Evolutionary conservation across 1,140 invertebrate genomes (phyloP).

Genomic region (Cherax quadricarinatus): DNA sequence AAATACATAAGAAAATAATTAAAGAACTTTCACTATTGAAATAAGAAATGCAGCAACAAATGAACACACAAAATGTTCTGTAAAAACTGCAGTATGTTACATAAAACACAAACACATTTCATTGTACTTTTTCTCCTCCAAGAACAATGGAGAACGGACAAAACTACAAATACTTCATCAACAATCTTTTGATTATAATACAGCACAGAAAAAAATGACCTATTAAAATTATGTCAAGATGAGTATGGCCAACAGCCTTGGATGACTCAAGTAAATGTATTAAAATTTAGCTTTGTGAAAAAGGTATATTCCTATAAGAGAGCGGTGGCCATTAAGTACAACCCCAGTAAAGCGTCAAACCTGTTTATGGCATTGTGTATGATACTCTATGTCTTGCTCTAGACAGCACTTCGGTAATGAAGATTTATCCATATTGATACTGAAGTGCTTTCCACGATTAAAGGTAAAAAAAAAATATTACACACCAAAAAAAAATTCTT

Average conservation of each 20-base stretch:
- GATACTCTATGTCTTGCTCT: not conserved
- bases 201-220: slow-evolving; percentile 38
- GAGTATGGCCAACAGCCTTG: not conserved
- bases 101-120: slow-evolving; percentile 52
- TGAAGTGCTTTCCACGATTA: not conserved
- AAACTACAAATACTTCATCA: slow-evolving; percentile 39
- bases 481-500: not conserved
- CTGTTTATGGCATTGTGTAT: not conserved
- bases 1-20: slow-evolving; percentile 38
- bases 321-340: slow-evolving; percentile 45
- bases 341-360: slow-evolving; percentile 29
- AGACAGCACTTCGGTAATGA: not conserved
- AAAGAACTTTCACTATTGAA: slow-evolving; percentile 36
- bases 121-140: slow-evolving; percentile 61
- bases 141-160: slow-evolving; percentile 29
- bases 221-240: slow-evolving; percentile 14
- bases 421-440: not conserved
- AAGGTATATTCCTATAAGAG: slow-evolving; percentile 7
- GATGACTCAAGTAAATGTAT: slow-evolving; percentile 7
- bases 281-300: slow-evolving; percentile 18
- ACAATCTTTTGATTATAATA: slow-evolving; percentile 53
- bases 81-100: slow-evolving; percentile 51
- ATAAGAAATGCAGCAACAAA: slow-evolving; percentile 34
- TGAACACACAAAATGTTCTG: slow-evolving; percentile 20
- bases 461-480: not conserved